Base-by-base conservation (phyloP, 2,888 invertebrate genomes). In the Resseliella maxima region DNA sequence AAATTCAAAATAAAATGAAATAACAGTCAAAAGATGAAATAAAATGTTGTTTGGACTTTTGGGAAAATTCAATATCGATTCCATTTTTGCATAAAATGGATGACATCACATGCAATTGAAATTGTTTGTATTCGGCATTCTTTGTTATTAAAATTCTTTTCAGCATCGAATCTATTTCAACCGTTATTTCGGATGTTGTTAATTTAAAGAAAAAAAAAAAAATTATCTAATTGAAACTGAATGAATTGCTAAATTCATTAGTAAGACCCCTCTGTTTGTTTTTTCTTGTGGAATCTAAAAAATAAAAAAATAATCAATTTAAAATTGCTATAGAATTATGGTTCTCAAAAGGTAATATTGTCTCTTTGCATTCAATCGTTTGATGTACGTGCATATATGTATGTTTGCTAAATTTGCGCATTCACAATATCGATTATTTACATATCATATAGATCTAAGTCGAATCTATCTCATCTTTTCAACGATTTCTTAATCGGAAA, bases 401-500 rank as follows among this genome's bases (percentile, higher is more conserved):
- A 8, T 41, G 41, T 18, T 6, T 59, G 59, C 24, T 59, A 59
- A 59, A 59, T 59, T 59, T 10, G 59, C 24, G 10, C 24, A 59
- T 59, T 59, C 59, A 59, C 59, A n/a, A 59, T 5, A 59, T 59
- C 59, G 24, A 59, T 59, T 59, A 59, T 59, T 59, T 59, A 59
- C 59, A 59, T 59, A 24, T 59, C 6, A 8, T 59, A 59, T 24
- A 59, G 59, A 59, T 59, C 59, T 59, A 59, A 59, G 59, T 59
- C 59, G 24, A 59, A 59, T 59, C n/a, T n/a, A n/a, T n/a, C 24
- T 59, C 24, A 24, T 59, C 24, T 59, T 59, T 24, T 59, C 59
- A 59, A 59, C 59, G 59, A 59, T 59, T 59, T 59, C 59, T 59
- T n/a, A 59, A 59, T 59, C 59, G 59, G 59, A 24, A 59, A 59